Base-by-base conservation (phyloP, 2,797 vertebrate species). In the Tapirus indicus region DNA sequence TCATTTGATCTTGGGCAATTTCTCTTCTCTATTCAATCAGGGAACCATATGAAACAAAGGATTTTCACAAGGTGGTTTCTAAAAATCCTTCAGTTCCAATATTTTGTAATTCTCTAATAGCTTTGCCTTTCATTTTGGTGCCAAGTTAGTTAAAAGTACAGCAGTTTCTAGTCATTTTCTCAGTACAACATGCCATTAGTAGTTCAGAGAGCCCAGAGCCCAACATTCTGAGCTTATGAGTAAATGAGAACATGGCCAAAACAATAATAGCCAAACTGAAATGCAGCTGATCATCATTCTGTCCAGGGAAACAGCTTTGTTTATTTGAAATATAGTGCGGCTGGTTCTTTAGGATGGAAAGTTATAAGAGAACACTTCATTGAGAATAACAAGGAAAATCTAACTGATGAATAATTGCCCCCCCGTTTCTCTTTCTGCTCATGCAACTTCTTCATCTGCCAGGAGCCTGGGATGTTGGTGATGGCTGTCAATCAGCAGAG, bases 311-410 rank as follows among this genome's bases (percentile, higher is more conserved):
- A 95, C 7, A 84, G 58, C 75, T 93, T 77, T 90, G 80, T 95
- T 96, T 79, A 91, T 93, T 82, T 95, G 89, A 96, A 88, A 93
- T 64, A 85, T 13, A 79, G 64, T 91, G n/a, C 32, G 56, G 14
- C 38, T 91, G 23, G 3, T 94, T 90, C 79, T 96, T 95, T 68
- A 77, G 80, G 47, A 80, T 89, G 52, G 77, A 95, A 97, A 77
- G 77, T 69, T 91, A 74, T 41, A 92, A 56, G 62, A 94, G 75
- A 35, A 92, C 91, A 88, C 56, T 82, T 92, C 78, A 96, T 69
- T 88, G 44, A 89, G 29, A 88, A 82, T 94, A 95, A 78, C 27
- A 41, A 68, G 44, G 32, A 69, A 79, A 90, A 75, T 52, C 32
- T 80, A 96, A 93, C 0, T 58, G 79, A 94, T 94, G 47, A 96